These are phyloP conservation scores for Fukomys damarensis DNA, from an alignment of 2,113 vertebrate genomes.

Conservation along the genomic window DNA sequence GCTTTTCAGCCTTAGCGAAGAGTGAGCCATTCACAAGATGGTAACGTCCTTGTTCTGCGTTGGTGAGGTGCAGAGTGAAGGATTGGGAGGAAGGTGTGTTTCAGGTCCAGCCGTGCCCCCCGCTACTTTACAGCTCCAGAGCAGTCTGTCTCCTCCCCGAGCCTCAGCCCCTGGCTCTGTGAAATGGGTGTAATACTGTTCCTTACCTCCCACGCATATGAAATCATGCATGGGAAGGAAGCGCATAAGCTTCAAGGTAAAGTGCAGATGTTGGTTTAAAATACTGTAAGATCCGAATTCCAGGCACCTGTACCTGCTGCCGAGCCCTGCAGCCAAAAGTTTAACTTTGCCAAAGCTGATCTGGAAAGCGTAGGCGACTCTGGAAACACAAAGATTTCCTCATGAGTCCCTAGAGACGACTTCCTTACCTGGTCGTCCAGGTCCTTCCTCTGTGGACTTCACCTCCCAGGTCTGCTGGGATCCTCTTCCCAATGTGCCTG, in stretches of 20 bases:
- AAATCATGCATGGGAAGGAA: not conserved
- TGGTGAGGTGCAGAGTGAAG: not conserved
- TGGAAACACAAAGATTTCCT: not conserved
- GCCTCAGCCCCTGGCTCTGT: not conserved
- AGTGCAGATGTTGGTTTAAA: not conserved
- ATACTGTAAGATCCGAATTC: not conserved
- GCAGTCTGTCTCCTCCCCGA: not conserved
- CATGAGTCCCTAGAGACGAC: too few relatives aligned
- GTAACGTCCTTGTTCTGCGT: not conserved
- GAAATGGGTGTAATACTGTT: not conserved
- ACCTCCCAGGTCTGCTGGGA: too few relatives aligned
- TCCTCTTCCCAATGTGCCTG: accelerated
- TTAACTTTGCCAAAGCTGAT: not conserved
- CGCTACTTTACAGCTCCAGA: not conserved
- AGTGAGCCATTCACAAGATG: not conserved
- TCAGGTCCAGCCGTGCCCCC: not conserved
- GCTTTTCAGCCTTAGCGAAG: not conserved
- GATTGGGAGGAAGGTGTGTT: not conserved
- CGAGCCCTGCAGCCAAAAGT: not conserved
- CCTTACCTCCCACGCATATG: not conserved
- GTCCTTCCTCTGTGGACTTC: not conserved
- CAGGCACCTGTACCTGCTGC: not conserved
- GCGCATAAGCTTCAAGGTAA: not conserved
- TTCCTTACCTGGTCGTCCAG: not conserved
- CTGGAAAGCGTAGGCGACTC: not conserved